phyloP scores from a whole-genome alignment of 2,113 vertebrate species.

The Zeus faber region DNA sequence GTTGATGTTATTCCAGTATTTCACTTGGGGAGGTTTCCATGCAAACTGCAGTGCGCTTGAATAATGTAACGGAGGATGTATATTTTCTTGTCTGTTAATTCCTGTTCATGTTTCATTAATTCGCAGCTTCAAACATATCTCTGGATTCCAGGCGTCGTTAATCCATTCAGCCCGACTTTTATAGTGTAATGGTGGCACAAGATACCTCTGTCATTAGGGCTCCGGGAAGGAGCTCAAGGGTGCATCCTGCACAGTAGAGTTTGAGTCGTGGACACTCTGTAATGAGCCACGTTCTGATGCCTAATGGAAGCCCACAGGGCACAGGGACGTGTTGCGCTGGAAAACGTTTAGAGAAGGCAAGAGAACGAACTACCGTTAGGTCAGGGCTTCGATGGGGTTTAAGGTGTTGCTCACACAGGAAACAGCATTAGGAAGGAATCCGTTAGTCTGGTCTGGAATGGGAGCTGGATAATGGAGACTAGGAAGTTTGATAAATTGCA shows the following conservation, averaged over 20 bases:
- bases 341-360: background rate
- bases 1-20: background rate
- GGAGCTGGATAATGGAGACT: too few relatives aligned
- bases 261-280: constrained; percentile 1
- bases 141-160: background rate
- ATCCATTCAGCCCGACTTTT: background rate
- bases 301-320: constrained; percentile 8
- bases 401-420: too few relatives aligned
- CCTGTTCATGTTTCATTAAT: constrained; percentile 2
- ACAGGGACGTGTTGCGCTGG: background rate
- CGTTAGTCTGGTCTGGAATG: constrained; percentile 15
- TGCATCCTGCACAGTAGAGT: background rate
- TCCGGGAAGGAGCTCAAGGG: background rate
- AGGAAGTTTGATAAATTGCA: too few relatives aligned
- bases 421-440: too few relatives aligned
- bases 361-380: too few relatives aligned
- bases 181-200: background rate
- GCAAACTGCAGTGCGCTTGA: background rate
- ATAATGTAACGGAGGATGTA: background rate
- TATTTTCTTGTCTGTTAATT: background rate
- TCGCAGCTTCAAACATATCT: background rate
- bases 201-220: background rate
- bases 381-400: too few relatives aligned
- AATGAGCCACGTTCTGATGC: constrained; percentile 1
- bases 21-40: background rate